phyloP scores from a whole-genome alignment of 2,888 invertebrate species.

The Octodonta nipae region DNA sequence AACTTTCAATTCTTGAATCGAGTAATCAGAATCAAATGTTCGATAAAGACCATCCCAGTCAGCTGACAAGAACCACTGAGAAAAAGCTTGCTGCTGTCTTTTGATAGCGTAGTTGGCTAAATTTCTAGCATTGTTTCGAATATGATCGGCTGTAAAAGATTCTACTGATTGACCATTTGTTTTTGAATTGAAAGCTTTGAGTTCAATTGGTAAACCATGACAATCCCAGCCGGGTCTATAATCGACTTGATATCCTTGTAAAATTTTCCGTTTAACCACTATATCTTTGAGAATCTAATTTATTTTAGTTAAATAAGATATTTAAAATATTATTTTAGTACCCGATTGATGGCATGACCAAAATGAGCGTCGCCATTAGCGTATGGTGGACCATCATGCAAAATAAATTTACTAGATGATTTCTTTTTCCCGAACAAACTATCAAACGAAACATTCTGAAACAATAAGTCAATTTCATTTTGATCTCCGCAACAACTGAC shows the following conservation, averaged over 20 bases:
- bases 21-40: conserved; percentile 63
- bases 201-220: conserved; percentile 94
- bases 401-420: no score
- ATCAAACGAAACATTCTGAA: no score
- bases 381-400: conserved; percentile 98
- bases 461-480: no score
- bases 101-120: conserved; percentile 67
- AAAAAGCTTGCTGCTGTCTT: conserved; percentile 59
- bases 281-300: conserved; percentile 95
- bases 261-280: conserved; percentile 63
- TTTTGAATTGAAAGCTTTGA: conserved; percentile 81
- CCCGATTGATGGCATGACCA: conserved; percentile 98
- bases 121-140: no score
- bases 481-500: no score
- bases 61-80: conserved; percentile 81
- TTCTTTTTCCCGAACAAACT: no score
- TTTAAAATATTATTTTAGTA: no score
- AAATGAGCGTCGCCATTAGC: conserved; percentile 93
- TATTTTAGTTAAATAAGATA: no score
- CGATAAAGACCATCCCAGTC: conserved; percentile 78
- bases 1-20: conserved; percentile 64
- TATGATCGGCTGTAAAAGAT: no score
- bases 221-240: conserved; percentile 98
- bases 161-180: no score
- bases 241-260: conserved; percentile 64